Evolutionary conservation across 2,797 vertebrate species (phyloP), one percentile per base, ranked within the genome.

Genomic region (Peromyscus eremicus): DNA sequence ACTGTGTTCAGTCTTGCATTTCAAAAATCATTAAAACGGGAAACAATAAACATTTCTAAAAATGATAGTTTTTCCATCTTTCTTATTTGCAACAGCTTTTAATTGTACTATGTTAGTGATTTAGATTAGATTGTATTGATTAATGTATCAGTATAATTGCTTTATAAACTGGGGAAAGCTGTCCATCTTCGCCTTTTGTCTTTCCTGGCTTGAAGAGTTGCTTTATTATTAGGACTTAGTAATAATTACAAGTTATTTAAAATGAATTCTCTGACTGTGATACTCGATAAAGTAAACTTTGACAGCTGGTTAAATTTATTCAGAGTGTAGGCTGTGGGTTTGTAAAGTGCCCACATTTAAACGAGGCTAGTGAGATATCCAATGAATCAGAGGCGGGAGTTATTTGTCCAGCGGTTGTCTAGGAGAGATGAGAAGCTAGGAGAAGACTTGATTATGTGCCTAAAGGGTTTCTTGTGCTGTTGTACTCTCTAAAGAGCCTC

Each of bases 1-100:
- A 94, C 68, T 71, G 2, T 88, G 49, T 86, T 96, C 93, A 89
- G 34, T 37, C 34, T 93, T 79, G n/a, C 49, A 82, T 84, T 95
- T 96, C 94, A 97, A 86, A 66, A 66, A 92, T 95, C 75, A 88
- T 95, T 93, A 86, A 85, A 95, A 92, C 43, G 10, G 8, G 19
- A 37, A 97, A 82, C 80, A 92, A 64, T 70, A 81, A 85, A 84
- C 84, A 96, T 94, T 95, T 96, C 19, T 93, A 93, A 73, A 76
- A 92, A 57, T n/a, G 13, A 81, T 52, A 73, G 27, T 94, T 82
- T 46, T 34, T 89, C 14, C 62, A 81, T 94, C 89, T 94, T 97
- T 96, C 76, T 55, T 93, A 83, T 89, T 94, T 89, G 55, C n/a
- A 60, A 40, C 7, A 92, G 71, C 34, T 91, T 97, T 94, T 92